A percentile compares a stretch with the other conserved stretches of the same genome.
These are phyloP conservation scores for Tribolium castaneum DNA, from an alignment of 1,140 invertebrate genomes.

Conservation along the genomic window DNA sequence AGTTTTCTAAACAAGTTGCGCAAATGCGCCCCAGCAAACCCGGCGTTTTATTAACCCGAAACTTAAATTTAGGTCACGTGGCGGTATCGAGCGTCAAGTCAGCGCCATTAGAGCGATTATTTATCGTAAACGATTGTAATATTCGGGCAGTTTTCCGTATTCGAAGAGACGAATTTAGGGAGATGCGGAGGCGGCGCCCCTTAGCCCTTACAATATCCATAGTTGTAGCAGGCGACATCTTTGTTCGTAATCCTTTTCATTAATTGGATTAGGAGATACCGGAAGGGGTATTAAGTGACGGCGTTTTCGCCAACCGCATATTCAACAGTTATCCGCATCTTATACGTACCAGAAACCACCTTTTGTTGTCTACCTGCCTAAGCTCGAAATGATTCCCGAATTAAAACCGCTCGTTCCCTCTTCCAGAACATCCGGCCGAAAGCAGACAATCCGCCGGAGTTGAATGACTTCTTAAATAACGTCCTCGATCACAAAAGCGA, in stretches of 20 bases:
- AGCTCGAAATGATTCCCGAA: constrained; percentile 27
- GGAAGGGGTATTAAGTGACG: constrained; percentile 38
- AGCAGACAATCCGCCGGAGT: constrained; percentile 48
- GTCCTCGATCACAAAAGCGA: constrained; percentile 54
- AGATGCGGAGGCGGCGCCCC: not conserved
- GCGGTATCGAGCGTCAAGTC: constrained; percentile 23
- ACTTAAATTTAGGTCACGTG: constrained; percentile 26
- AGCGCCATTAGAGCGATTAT: constrained; percentile 12
- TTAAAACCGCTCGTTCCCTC: not conserved
- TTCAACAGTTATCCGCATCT: constrained; percentile 28
- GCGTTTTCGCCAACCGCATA: constrained; percentile 6
- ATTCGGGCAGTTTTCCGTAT: constrained; percentile 22
- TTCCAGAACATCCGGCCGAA: constrained; percentile 44
- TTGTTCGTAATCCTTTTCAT: constrained; percentile 43
- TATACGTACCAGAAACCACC: not conserved
- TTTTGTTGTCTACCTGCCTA: constrained; percentile 28
- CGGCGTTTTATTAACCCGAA: constrained; percentile 3
- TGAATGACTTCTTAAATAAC: constrained; percentile 53
- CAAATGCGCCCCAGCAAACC: not conserved
- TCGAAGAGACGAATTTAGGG: not conserved
- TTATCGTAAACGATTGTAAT: constrained; percentile 32
- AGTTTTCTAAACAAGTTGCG: not conserved
- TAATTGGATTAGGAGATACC: constrained; percentile 38
- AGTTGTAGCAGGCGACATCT: constrained; percentile 33
- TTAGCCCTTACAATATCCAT: constrained; percentile 26